phyloP scores from a whole-genome alignment of 2,113 vertebrate species.

The Hymenochirus boettgeri region DNA sequence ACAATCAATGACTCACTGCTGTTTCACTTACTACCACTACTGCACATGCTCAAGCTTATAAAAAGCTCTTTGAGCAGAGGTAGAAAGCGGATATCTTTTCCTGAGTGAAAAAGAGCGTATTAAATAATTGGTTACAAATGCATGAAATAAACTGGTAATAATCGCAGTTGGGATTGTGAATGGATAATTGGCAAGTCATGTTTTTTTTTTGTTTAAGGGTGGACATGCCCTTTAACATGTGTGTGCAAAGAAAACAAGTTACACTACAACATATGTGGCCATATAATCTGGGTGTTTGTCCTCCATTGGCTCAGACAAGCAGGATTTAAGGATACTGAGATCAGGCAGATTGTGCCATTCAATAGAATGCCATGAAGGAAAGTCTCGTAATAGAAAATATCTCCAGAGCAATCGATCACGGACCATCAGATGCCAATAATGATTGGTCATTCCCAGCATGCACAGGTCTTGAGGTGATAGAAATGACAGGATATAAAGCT shows the following conservation, averaged over 20 bases:
- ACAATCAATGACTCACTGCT: too few species aligned
- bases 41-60: too few species aligned
- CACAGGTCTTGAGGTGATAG: slow-evolving; percentile 82
- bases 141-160: too few species aligned
- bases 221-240: too few species aligned
- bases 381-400: slow-evolving; percentile 79
- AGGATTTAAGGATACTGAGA: slow-evolving; percentile 63
- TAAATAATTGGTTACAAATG: too few species aligned
- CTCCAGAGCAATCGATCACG: slow-evolving; percentile 85
- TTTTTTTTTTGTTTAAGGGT: too few species aligned
- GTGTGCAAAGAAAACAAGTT: too few species aligned
- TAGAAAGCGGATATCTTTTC: too few species aligned
- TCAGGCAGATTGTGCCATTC: slow-evolving; percentile 81
- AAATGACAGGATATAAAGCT: slow-evolving; percentile 83
- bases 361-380: slow-evolving; percentile 77
- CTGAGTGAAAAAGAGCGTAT: not conserved
- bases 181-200: too few species aligned
- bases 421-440: slow-evolving; percentile 78
- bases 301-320: slow-evolving; percentile 56
- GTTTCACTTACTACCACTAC: too few species aligned
- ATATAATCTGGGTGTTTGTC: slow-evolving; percentile 69
- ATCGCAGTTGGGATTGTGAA: too few species aligned
- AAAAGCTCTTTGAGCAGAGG: too few species aligned
- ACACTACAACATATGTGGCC: slow-evolving; percentile 70
- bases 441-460: slow-evolving; percentile 74